Evolutionary conservation across 2,797 vertebrate species (phyloP), one percentile per base, ranked within the genome.

Genomic region (Brachyrhaphis roseni): DNA sequence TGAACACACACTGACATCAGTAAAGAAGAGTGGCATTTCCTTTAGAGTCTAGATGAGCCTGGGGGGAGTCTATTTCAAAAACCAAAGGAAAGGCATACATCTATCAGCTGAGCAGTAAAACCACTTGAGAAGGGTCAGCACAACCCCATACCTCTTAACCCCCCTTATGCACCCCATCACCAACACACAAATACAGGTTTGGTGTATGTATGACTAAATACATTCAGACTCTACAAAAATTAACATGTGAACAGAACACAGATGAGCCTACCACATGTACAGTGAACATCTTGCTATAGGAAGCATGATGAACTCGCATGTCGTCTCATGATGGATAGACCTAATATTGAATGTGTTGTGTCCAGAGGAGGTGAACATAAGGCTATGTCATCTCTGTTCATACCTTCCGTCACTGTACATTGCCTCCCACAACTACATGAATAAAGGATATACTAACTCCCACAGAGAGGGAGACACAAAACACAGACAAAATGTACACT

Each of bases 321-420:
- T 64, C 84, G 70, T 80, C 76, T 85, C 78, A 79, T 93, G 92
- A 93, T 91, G 88, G 82, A 94, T 92, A 84, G 87, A 91, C 90
- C 87, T 90, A 94, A 94, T 93, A 93, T 91, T 88, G 89, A 91
- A 82, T 49, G 46, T 79, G 84, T 79, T 86, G 78, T 82, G 88
- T 91, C 86, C 84, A 92, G 87, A 87, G 90, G 82, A 82, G 87
- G 87, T 93, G 89, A 92, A 89, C 91, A 94, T 88, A 87, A 91
- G 92, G 91, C 90, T 90, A 93, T 91, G 90, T 93, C 93, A 93
- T 88, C 89, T 92, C 79, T 91, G 82, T 87, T 88, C 88, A 91
- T 92, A 88, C 80, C 88, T 89, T 92, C 91, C 85, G 92, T 92
- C 90, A 92, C 86, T 86, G 89, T 93, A 88, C 90, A 92, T 91